Evolutionary conservation across 1,140 invertebrate species (phyloP).

Genomic region (Sycophila sp.): DNA sequence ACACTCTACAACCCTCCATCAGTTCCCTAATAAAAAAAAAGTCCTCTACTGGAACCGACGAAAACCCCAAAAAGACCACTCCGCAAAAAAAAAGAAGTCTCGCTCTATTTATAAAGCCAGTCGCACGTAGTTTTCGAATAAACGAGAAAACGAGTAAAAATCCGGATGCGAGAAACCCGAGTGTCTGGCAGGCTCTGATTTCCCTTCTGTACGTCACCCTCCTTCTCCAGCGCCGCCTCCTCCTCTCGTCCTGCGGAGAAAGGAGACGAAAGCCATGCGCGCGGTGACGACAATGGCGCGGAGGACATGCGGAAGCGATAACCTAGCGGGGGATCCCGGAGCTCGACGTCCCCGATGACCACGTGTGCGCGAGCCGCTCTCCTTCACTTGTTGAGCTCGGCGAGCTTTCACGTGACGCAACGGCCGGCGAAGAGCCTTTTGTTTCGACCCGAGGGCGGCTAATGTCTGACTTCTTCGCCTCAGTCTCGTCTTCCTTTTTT

Average conservation of each 20-base stretch:
- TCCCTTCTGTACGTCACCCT: too few relatives aligned
- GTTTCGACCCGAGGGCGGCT: too few relatives aligned
- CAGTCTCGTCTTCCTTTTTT: neutral
- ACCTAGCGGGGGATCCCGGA: neutral
- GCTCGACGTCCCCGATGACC: neutral
- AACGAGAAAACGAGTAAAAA: neutral
- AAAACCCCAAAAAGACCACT: neutral
- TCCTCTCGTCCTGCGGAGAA: too few relatives aligned
- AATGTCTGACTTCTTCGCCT: neutral
- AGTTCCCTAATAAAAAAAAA: too few relatives aligned
- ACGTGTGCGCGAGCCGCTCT: neutral
- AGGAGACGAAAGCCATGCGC: neutral
- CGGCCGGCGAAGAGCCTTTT: neutral
- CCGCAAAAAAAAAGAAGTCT: neutral
- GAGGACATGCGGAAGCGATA: conserved; percentile 24
- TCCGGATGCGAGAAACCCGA: conserved; percentile 27
- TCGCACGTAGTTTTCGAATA: neutral
- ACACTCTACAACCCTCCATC: too few relatives aligned
- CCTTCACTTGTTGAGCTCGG: neutral
- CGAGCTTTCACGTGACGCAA: too few relatives aligned
- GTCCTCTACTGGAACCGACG: too few relatives aligned
- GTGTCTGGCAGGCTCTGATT: conserved; percentile 1
- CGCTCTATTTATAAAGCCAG: neutral
- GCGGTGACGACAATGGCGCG: neutral
- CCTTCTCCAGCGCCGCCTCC: too few relatives aligned